Base-by-base conservation (phyloP, 2,888 invertebrate genomes). In the Hololepta plana region DNA sequence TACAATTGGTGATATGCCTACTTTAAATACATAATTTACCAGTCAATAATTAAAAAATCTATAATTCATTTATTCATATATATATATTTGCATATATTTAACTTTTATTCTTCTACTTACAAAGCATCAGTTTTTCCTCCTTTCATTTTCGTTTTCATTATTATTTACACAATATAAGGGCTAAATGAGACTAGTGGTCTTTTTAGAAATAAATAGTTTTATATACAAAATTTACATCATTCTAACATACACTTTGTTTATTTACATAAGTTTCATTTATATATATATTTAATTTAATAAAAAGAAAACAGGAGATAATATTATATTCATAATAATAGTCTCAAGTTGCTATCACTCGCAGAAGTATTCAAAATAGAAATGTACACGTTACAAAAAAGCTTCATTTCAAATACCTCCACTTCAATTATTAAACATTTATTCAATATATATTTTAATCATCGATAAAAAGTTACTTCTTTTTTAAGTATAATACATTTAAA, bases 1-100 rank as follows among this genome's bases (percentile, higher is more conserved):
- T 50, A 51, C 45, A 49, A 45, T 43, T 45, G 42, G 40, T 46
- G 46, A 48, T 50, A 48, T 49, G 47, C 45, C 44, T 47, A 47
- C 42, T 38, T 35, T 37, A 39, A 40, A 36, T 44, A 46, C 42
- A 44, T 39, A 38, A 39, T 25, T 34, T 21, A 33, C 43, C 44
- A 44, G 42, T 45, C 41, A 44, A 39, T 45, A 42, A 43, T 43
- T 41, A 44, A 43, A 42, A 45, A 40, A 35, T 34, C 24, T 31
- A 37, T 33, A 24, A 15, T 24, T 15, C 16, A 6, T 14, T 14
- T 24, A 24, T 15, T 23, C 16, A 15, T 36, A 34, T 33, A 29
- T 33, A 36, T 12, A 25, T 25, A 24, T 25, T 24, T 20, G 17
- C 15, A 27, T 27, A 23, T 22, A n/a, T 27, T 27, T 21, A 14